Conservation (phyloP, 2,797 vertebrate genomes). For the Falco biarmicus region DNA sequence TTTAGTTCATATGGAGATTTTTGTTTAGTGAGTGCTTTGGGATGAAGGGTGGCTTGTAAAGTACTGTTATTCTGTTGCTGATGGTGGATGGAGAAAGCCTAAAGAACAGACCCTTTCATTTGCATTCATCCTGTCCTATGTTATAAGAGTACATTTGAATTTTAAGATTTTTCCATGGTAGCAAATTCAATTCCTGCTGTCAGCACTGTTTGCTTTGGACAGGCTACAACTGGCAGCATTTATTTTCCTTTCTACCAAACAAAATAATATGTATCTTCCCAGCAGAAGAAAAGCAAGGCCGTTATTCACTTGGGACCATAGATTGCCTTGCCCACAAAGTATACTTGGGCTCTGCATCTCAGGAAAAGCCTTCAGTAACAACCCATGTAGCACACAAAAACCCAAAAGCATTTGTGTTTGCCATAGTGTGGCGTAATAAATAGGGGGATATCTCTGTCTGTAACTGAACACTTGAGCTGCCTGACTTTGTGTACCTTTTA, state of each 20-base stretch:
- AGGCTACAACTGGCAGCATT: conserved; percentile 43
- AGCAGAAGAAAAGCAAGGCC: background rate
- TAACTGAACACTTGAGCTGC: background rate
- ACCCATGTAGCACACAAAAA: background rate
- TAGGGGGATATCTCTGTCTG: background rate
- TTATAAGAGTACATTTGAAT: conserved; percentile 42
- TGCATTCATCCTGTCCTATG: background rate
- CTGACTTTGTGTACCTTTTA: background rate
- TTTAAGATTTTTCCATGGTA: conserved; percentile 41
- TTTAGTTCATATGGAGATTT: background rate
- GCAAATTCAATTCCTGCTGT: conserved; percentile 58
- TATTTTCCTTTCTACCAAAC: conserved; percentile 60
- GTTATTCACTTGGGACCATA: background rate
- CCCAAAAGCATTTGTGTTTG: background rate
- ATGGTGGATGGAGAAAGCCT: background rate
- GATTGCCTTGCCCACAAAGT: background rate
- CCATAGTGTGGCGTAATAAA: background rate
- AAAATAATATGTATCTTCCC: conserved; percentile 46
- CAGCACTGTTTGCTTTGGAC: conserved; percentile 61
- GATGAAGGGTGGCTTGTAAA: background rate
- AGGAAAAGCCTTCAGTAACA: background rate
- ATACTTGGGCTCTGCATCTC: background rate
- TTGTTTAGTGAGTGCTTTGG: background rate
- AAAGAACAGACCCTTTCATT: conserved; percentile 20
- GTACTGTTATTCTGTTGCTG: background rate